A percentile compares a stretch with the other conserved stretches of the same genome.
Conservation (phyloP, 2,797 vertebrate species). For the Spondyliosoma cantharus region DNA sequence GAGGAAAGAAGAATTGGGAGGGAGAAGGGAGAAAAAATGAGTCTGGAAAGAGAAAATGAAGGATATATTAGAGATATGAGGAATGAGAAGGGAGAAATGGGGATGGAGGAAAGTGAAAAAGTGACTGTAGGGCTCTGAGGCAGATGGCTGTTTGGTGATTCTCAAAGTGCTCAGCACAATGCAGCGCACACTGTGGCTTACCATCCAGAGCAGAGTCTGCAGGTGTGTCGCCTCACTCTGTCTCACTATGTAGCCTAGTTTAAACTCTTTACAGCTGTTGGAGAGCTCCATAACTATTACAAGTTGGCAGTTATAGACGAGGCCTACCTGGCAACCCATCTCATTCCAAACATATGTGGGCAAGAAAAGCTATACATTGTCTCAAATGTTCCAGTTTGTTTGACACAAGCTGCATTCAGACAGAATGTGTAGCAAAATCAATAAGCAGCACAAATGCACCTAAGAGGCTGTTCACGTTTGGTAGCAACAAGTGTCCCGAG, state of each 20-base stretch:
- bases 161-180: constrained; percentile 33
- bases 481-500: too few species aligned
- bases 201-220: constrained; percentile 22
- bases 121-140: not conserved
- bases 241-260: constrained; percentile 35
- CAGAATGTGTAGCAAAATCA: not conserved
- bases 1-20: not conserved
- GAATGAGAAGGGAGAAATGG: not conserved
- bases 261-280: constrained; percentile 27
- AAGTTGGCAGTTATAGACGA: not conserved
- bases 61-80: not conserved
- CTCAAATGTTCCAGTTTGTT: not conserved
- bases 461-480: not conserved
- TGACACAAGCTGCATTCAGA: not conserved
- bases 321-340: not conserved
- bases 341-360: not conserved
- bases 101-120: constrained; percentile 5
- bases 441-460: not conserved
- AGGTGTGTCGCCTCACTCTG: constrained; percentile 22
- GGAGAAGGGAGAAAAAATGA: not conserved
- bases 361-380: not conserved
- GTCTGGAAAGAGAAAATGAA: not conserved
- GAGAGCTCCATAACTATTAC: constrained; percentile 22
- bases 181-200: constrained; percentile 10
- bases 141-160: constrained; percentile 34